Evolutionary conservation across 2,113 vertebrate species (phyloP).

Genomic region (Stegostoma tigrinum): DNA sequence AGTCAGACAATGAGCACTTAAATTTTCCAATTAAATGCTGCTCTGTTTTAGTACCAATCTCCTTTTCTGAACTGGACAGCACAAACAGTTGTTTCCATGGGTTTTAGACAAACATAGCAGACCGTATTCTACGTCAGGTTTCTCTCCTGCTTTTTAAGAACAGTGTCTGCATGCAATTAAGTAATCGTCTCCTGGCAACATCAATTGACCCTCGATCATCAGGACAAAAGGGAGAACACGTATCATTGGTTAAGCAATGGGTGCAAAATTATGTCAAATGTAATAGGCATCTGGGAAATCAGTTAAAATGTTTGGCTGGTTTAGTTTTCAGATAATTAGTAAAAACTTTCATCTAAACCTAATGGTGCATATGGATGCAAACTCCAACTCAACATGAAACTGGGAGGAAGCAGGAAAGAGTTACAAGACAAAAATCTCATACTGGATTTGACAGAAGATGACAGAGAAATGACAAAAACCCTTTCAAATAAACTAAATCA

Average conservation of each 20-base stretch:
- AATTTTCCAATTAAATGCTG: not conserved
- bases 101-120: not conserved
- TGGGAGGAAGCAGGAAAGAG: not conserved
- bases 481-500: constrained; percentile 1
- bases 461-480: not conserved
- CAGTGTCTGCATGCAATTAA: not conserved
- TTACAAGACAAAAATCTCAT: not conserved
- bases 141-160: not conserved
- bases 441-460: not conserved
- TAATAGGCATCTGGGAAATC: not conserved
- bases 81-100: not conserved
- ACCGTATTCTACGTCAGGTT: not conserved
- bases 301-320: not conserved
- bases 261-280: not conserved
- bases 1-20: not conserved
- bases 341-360: not conserved
- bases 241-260: not conserved
- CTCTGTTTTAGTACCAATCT: not conserved
- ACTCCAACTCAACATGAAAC: not conserved
- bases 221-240: not conserved
- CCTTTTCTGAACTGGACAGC: not conserved
- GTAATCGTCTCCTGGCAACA: not conserved
- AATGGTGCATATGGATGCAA: not conserved
- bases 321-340: not conserved
- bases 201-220: not conserved